phyloP scores from a whole-genome alignment of 2,113 vertebrate species.

The Perca fluviatilis region DNA sequence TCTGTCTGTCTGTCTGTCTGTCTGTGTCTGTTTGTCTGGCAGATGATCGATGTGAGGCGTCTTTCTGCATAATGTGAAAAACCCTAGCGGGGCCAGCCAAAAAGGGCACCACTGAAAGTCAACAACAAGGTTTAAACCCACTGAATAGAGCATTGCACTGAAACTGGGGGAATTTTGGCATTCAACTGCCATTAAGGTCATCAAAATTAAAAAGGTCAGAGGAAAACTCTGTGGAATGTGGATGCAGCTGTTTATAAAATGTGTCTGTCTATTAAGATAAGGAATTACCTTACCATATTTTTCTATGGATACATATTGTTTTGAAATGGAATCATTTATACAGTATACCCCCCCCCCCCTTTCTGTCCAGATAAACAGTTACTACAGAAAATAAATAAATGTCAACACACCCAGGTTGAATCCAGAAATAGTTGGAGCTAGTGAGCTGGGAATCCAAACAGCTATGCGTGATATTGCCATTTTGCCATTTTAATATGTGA shows the following conservation, averaged over 20 bases:
- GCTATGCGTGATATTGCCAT: slow-evolving; percentile 22
- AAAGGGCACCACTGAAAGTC: slow-evolving; percentile 33
- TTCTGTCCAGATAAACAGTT: slow-evolving; percentile 10
- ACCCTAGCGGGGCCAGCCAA: slow-evolving; percentile 18
- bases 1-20: slow-evolving; percentile 3
- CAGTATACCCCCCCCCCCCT: background rate
- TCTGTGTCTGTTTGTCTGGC: slow-evolving; percentile 12
- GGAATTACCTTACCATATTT: background rate
- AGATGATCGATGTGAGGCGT: slow-evolving; percentile 36
- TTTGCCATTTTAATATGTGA: slow-evolving; percentile 31
- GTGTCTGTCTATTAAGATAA: background rate
- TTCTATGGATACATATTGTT: background rate
- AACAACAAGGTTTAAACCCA: slow-evolving; percentile 9
- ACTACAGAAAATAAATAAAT: slow-evolving; percentile 33
- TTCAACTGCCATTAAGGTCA: slow-evolving; percentile 19
- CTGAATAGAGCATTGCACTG: background rate
- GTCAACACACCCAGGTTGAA: slow-evolving; percentile 32
- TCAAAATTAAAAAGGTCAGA: slow-evolving; percentile 30
- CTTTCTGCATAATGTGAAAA: slow-evolving; percentile 37
- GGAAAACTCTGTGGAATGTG: slow-evolving; percentile 7
- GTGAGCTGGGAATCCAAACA: slow-evolving; percentile 25
- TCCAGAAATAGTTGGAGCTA: slow-evolving; percentile 15
- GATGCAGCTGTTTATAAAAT: background rate
- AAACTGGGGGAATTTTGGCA: background rate
- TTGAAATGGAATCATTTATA: background rate